These are phyloP conservation scores for Arctia plantaginis DNA, from an alignment of 2,888 invertebrate species.

Conservation along the genomic window DNA sequence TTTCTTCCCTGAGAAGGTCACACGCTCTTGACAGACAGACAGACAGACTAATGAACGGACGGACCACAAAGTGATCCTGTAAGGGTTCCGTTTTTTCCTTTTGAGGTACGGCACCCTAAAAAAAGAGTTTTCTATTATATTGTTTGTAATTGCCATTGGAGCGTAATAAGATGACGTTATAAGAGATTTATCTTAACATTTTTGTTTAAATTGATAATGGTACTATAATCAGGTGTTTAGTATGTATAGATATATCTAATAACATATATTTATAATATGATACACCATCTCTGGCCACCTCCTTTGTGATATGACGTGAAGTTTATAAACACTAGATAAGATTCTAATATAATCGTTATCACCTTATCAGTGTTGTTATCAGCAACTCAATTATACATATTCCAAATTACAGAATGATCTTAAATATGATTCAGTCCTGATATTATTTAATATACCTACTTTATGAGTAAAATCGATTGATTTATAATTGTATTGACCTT, in stretches of 20 bases:
- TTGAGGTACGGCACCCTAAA: too few species aligned
- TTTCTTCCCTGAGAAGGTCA: too few species aligned
- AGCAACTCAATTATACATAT: not conserved
- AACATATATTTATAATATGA: not conserved
- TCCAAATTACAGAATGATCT: not conserved
- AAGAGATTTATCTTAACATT: not conserved
- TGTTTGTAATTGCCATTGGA: not conserved
- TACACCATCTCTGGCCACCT: not conserved
- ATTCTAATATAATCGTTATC: not conserved
- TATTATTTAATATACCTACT: not conserved
- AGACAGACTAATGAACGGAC: too few species aligned
- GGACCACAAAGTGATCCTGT: too few species aligned
- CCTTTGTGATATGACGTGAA: not conserved
- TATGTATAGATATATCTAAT: not conserved
- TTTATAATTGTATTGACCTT: not conserved
- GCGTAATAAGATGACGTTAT: not conserved
- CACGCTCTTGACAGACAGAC: too few species aligned
- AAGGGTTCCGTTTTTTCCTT: too few species aligned
- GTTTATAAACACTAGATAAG: constrained; percentile 4
- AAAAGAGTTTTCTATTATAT: too few species aligned
- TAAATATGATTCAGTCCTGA: not conserved
- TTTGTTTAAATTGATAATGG: not conserved
- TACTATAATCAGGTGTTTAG: not conserved
- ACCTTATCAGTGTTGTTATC: not conserved
- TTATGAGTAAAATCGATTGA: not conserved